These are phyloP conservation scores for Colletes collaris DNA, from an alignment of 2,888 invertebrate species.

Conservation along the genomic window DNA sequence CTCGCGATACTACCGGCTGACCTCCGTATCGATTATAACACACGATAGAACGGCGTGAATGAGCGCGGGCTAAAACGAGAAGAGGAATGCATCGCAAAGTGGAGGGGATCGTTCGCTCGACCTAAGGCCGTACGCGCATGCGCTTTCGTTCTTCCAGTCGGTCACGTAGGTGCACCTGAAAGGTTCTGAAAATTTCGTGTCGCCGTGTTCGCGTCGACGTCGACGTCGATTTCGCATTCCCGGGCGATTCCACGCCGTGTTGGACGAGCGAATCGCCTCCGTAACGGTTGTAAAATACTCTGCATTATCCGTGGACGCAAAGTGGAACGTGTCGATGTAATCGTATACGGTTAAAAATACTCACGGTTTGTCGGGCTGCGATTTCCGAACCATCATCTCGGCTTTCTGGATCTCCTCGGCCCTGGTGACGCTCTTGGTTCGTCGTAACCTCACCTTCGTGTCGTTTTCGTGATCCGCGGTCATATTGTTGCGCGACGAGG, in stretches of 20 bases:
- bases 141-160: constrained; percentile 30
- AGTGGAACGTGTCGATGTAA: constrained; percentile 1
- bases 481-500: constrained; percentile 47
- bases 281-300: not conserved
- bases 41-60: constrained; percentile 19
- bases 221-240: not conserved
- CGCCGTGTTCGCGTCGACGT: constrained; percentile 9
- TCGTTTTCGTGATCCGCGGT: constrained; percentile 80
- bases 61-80: constrained; percentile 39
- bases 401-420: constrained; percentile 94
- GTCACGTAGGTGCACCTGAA: constrained; percentile 34
- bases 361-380: constrained; percentile 95
- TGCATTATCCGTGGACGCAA: not conserved
- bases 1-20: constrained; percentile 34
- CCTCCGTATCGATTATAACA: constrained; percentile 64
- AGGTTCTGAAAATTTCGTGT: constrained; percentile 44
- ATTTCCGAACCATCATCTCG: constrained; percentile 90
- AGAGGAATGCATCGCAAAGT: not conserved
- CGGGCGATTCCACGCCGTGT: too few relatives aligned
- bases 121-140: constrained; percentile 49
- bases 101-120: constrained; percentile 33
- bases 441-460: constrained; percentile 85
- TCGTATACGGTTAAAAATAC: constrained; percentile 77
- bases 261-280: not conserved
- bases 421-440: constrained; percentile 93